A percentile compares a stretch with the other conserved stretches of the same genome.
Conservation (phyloP, 2,888 invertebrate species). For the Hyalella azteca region DNA sequence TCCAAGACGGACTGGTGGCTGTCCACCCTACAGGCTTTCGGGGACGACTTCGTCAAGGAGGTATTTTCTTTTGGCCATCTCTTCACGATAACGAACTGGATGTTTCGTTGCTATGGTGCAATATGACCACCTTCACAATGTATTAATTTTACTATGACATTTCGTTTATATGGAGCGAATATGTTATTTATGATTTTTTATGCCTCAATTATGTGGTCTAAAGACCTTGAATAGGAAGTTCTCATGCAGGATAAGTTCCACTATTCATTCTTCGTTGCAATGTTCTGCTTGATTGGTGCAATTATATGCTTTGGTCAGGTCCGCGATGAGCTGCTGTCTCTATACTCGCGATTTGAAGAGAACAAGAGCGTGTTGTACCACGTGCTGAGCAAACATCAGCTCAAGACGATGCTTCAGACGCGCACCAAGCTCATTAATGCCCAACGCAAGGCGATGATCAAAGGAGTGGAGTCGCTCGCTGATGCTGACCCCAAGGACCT, state of each 20-base stretch:
- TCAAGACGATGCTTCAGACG: conserved; percentile 62
- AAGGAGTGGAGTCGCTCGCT: conserved; percentile 62
- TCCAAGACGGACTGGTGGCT: conserved; percentile 52
- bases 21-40: conserved; percentile 52
- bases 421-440: conserved; percentile 62
- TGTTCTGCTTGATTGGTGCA: too few species aligned
- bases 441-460: conserved; percentile 62
- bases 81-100: neutral
- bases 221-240: too few species aligned
- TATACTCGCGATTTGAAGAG: conserved; percentile 55
- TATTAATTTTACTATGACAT: too few species aligned
- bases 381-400: conserved; percentile 49
- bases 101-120: too few species aligned
- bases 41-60: conserved; percentile 54
- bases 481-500: conserved; percentile 62
- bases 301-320: conserved; percentile 6
- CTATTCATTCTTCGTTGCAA: too few species aligned
- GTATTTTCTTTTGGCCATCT: neutral
- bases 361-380: conserved; percentile 55
- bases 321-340: conserved; percentile 51
- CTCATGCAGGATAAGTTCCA: too few species aligned
- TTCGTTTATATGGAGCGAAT: too few species aligned
- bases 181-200: too few species aligned
- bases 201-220: too few species aligned
- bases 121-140: too few species aligned